These are phyloP conservation scores for Percopsis transmontana DNA, from an alignment of 2,113 vertebrate species.

Conservation along the genomic window DNA sequence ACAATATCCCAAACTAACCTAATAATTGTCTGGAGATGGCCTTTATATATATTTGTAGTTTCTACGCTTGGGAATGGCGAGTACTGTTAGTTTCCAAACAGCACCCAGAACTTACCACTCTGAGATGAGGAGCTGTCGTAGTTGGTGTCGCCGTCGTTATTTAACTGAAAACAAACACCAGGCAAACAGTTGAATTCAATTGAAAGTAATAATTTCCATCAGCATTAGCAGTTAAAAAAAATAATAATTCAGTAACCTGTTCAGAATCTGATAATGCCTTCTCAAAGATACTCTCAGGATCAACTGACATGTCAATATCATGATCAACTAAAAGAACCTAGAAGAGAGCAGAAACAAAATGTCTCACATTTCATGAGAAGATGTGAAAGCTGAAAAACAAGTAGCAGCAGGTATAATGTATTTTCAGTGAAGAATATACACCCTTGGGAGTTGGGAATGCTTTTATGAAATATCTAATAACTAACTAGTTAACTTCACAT, in stretches of 20 bases:
- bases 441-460: no score
- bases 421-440: no score
- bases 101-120: background rate
- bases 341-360: background rate
- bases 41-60: background rate
- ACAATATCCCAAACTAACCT: background rate
- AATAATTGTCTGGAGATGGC: no score
- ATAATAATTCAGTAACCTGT: conserved; percentile 20
- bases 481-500: no score
- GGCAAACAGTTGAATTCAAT: background rate
- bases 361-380: background rate
- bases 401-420: no score
- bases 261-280: conserved; percentile 10
- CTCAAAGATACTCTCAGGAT: conserved; percentile 50
- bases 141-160: background rate
- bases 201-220: background rate
- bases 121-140: background rate
- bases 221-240: background rate
- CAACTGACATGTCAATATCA: conserved; percentile 46
- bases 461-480: no score
- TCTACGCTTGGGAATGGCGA: background rate
- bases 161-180: background rate
- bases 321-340: conserved; percentile 55
- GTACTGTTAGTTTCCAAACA: background rate
- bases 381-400: background rate